phyloP scores from a whole-genome alignment of 1,140 invertebrate genomes.

The Drosophila repleta region DNA sequence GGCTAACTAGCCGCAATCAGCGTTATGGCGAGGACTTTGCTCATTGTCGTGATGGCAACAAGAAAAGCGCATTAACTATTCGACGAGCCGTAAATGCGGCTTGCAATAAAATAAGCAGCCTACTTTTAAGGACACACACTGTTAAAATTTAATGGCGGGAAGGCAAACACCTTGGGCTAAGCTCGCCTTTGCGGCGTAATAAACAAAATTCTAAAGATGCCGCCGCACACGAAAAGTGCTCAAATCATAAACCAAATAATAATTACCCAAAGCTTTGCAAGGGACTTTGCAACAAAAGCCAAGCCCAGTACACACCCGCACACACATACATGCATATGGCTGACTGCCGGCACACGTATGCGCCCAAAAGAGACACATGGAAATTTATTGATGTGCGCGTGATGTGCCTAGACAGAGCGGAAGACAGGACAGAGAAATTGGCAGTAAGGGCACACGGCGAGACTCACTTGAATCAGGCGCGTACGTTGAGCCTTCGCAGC shows the following conservation, averaged over 20 bases:
- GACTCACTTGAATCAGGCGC: constrained; percentile 31
- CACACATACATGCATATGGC: constrained; percentile 1
- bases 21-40: constrained; percentile 6
- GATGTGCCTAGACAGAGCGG: constrained; percentile 59
- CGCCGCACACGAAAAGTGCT: constrained; percentile 48
- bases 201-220: constrained; percentile 78
- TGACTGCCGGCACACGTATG: constrained; percentile 1
- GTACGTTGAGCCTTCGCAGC: constrained; percentile 68
- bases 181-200: constrained; percentile 55
- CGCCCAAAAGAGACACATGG: constrained; percentile 44
- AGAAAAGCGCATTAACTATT: constrained; percentile 77
- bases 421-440: constrained; percentile 28
- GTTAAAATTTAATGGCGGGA: constrained; percentile 70
- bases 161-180: constrained; percentile 53
- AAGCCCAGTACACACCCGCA: constrained; percentile 23
- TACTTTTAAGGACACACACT: constrained; percentile 43
- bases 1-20: constrained; percentile 43
- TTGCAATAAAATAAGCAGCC: constrained; percentile 61
- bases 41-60: constrained; percentile 38
- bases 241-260: constrained; percentile 82
- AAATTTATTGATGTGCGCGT: constrained; percentile 77
- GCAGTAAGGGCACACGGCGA: constrained; percentile 22
- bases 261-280: constrained; percentile 70
- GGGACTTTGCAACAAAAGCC: constrained; percentile 61
- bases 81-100: constrained; percentile 55